Evolutionary conservation across 2,113 vertebrate species (phyloP).

Genomic region (Oreocharis arfaki): DNA sequence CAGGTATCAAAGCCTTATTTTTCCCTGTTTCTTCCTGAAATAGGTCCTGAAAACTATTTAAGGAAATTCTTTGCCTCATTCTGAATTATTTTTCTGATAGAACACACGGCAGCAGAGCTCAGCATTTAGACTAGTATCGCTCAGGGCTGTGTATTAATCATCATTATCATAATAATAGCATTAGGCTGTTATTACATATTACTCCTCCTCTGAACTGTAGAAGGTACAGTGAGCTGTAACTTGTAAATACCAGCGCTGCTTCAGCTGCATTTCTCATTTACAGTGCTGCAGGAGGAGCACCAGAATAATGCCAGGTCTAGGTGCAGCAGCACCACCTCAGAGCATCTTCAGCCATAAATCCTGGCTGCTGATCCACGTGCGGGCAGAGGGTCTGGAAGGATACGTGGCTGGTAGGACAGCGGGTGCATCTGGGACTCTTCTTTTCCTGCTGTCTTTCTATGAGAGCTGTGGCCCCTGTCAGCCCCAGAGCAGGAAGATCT

Average conservation of each 20-base stretch:
- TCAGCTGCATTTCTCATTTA: not conserved
- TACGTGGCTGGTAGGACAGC: rapidly evolving
- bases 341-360: not conserved
- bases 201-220: constrained; percentile 12
- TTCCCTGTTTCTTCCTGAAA: not conserved
- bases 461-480: not conserved
- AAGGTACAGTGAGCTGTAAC: not conserved
- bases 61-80: not conserved
- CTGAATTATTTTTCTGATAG: not conserved
- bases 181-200: not conserved
- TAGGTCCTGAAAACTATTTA: not conserved
- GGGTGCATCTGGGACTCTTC: not conserved
- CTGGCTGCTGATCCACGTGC: rapidly evolving
- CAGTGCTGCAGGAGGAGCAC: not conserved
- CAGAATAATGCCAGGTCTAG: not conserved
- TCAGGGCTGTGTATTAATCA: constrained; percentile 18
- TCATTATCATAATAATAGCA: constrained; percentile 31
- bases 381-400: not conserved
- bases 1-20: not conserved
- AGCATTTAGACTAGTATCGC: not conserved
- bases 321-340: not conserved
- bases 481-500: not conserved
- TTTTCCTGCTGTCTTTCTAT: not conserved
- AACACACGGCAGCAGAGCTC: not conserved
- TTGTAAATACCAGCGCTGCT: not conserved